phyloP scores from a whole-genome alignment of 2,888 invertebrate genomes.

The Dione juno region DNA sequence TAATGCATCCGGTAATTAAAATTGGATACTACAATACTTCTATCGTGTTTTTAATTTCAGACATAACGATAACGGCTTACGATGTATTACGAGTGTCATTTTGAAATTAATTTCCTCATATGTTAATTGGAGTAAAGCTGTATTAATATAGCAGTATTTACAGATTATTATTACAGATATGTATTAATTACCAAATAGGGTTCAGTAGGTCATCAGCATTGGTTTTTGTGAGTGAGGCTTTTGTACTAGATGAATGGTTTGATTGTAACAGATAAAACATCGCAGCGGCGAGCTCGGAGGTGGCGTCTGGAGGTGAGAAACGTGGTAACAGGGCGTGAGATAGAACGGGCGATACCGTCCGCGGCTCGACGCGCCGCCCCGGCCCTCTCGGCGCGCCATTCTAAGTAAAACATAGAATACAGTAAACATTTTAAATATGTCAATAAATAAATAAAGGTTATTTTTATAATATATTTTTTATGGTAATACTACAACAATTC shows the following conservation, averaged over 20 bases:
- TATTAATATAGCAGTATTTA: neutral
- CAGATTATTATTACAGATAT: neutral
- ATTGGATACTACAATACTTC: constrained; percentile 4
- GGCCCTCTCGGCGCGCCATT: constrained; percentile 38
- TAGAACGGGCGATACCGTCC: constrained; percentile 67
- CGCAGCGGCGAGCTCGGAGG: constrained; percentile 60
- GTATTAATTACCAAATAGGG: constrained; percentile 28
- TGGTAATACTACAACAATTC: neutral
- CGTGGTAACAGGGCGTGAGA: constrained; percentile 79
- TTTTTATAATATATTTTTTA: neutral
- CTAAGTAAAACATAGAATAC: constrained; percentile 38
- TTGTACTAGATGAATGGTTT: constrained; percentile 72
- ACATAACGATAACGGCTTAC: neutral
- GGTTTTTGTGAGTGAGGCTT: constrained; percentile 58
- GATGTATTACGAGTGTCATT: neutral
- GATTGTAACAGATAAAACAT: constrained; percentile 72
- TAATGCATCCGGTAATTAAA: constrained; percentile 32
- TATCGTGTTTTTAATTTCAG: constrained; percentile 23
- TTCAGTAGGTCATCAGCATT: constrained; percentile 8
- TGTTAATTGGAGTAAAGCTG: neutral
- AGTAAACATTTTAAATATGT: constrained; percentile 30
- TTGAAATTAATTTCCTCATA: constrained; percentile 4
- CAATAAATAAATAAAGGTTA: neutral
- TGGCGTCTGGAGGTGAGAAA: constrained; percentile 78
- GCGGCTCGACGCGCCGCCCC: constrained; percentile 48